Base-by-base conservation (phyloP, 2,888 invertebrate genomes). In the Chalcis sispes region DNA sequence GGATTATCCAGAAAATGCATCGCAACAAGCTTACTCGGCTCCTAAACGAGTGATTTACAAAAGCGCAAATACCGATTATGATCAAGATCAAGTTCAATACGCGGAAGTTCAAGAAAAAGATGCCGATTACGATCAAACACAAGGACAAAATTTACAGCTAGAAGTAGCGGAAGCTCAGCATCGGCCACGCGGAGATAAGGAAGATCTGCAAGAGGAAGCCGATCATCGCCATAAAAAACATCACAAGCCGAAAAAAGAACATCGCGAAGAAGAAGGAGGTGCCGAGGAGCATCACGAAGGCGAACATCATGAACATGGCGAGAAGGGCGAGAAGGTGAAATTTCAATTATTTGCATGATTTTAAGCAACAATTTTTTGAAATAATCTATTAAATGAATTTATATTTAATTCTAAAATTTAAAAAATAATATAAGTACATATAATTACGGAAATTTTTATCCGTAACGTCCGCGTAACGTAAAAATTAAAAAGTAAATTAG, bases 321-420 rank as follows among this genome's bases (percentile, higher is more conserved):
- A 76, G 20, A 77, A 67, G 2, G 77, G 67, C 15, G 78, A 67
- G 79, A 85, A 52, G 88, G 87, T 2, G 61, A 36, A 13, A 10
- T 18, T 29, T 36, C n/a, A 8, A 46, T 46, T 46, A 46, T 46
- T 46, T 36, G 36, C 4, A 36, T 10, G 36, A 7, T 7, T 36
- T 10, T 4, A 36, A 36, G 4, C 36, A 36, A 7, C 36, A 36
- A 36, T 36, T 36, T 36, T 10, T 36, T 10, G 36, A 7, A 7
- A 36, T 36, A 7, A 36, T 36, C 10, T 36, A 36, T 7, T 36
- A 36, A 5, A 46, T 36, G 10, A 7, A 36, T 10, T 36, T 36
- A 36, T 36, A 36, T 36, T 36, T 36, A 36, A n/a, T n/a, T n/a
- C n/a, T n/a, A n/a, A n/a, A n/a, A n/a, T n/a, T n/a, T n/a, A n/a